Evolutionary conservation across 2,797 vertebrate species (phyloP).

Genomic region (Sebastiscus tertius): DNA sequence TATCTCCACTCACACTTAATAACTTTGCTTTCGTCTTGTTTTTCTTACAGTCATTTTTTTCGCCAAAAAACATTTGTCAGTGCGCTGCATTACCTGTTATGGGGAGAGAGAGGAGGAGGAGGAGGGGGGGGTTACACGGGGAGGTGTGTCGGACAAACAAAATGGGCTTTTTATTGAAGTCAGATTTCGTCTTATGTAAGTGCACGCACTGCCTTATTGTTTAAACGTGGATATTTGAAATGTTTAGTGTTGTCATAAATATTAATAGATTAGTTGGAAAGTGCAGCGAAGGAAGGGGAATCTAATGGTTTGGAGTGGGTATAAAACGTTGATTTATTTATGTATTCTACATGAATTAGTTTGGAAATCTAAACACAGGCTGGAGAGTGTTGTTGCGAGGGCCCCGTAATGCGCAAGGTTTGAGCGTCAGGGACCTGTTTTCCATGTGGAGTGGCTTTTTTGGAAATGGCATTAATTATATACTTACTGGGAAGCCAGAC

Average conservation of each 20-base stretch:
- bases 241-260: slow-evolving; percentile 87
- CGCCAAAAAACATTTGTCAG: slow-evolving; percentile 66
- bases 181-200: slow-evolving; percentile 74
- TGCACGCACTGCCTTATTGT: slow-evolving; percentile 77
- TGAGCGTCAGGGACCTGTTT: slow-evolving; percentile 78
- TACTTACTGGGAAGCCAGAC: slow-evolving; percentile 82
- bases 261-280: slow-evolving; percentile 86
- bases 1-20: slow-evolving; percentile 74
- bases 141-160: slow-evolving; percentile 62
- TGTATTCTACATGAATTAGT: slow-evolving; percentile 88
- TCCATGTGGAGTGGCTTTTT: slow-evolving; percentile 87
- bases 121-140: background rate
- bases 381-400: slow-evolving; percentile 80
- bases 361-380: slow-evolving; percentile 85
- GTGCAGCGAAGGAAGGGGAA: slow-evolving; percentile 77
- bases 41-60: slow-evolving; percentile 53
- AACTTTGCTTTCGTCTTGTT: slow-evolving; percentile 76
- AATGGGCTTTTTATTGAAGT: slow-evolving; percentile 68
- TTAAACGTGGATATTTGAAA: slow-evolving; percentile 82
- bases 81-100: slow-evolving; percentile 65
- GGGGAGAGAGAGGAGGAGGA: background rate
- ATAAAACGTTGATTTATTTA: slow-evolving; percentile 87
- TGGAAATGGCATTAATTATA: slow-evolving; percentile 88
- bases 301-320: slow-evolving; percentile 85
- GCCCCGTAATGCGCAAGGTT: slow-evolving; percentile 78